Base-by-base conservation (phyloP, 2,797 vertebrate species). In the Anguilla obscura region DNA sequence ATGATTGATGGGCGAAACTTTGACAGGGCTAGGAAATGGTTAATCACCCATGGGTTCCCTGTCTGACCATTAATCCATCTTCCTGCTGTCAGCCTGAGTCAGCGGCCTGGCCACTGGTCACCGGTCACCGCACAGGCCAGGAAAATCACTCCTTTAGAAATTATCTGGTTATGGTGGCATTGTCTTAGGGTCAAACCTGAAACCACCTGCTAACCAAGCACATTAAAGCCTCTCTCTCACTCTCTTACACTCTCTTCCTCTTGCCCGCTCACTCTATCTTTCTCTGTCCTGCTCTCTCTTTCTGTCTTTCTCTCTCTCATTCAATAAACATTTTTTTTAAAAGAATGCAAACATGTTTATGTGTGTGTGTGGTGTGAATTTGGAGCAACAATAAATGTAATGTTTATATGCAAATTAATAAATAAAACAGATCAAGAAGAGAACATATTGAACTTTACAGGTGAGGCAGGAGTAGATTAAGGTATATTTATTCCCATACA, bases 21-120 rank as follows among this genome's bases (percentile, higher is more conserved):
- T 79, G 66, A 79, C 50, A 60, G 69, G 52, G 54, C 84, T 85
- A 60, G 36, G 87, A 33, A 76, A 74, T 60, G 79, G 88, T 86
- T 91, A 91, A 90, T 90, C 87, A 88, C 74, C 63, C 84, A 74
- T 56, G 83, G 24, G 24, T 85, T 88, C 85, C 87, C 84, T n/a
- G 66, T 58, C 16, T 76, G 83, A 85, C 63, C 69, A 88, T 79
- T 79, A 85, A 88, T 88, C 87, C 66, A 84, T 85, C 60, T 84
- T 88, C 86, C 40, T 69, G 40, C 71, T 60, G 58, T 84, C 60
- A 74, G 60, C 82, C 48, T 33, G 40, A 71, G 63, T 74, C 87
- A 88, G 87, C 33, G 18, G 33, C 45, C 60, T 40, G 33, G 33
- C 33, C 33, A 33, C 33, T 33, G 33, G 33, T 7, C 52, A 21